Evolutionary conservation across 2,797 vertebrate species (phyloP), one percentile per base, ranked within the genome.

Genomic region (Gouania willdenowi): DNA sequence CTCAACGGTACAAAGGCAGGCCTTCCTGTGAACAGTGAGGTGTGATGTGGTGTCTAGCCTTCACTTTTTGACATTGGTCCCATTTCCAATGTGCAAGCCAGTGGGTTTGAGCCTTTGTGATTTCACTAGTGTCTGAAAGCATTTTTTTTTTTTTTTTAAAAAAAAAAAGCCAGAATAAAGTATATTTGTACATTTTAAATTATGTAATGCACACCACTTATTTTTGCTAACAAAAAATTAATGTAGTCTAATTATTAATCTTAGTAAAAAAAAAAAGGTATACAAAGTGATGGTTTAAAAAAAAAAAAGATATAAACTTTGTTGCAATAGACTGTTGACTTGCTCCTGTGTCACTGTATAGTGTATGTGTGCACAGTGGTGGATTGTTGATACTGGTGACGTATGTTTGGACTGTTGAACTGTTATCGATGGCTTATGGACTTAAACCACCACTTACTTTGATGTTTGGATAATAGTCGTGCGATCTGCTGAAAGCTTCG

Each of bases 101-200:
- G 40, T 34, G 45, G 61, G 55, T 70, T 73, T 46, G 47, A 79
- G 68, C 75, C 72, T 66, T 71, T 50, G 29, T 51, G 47, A 57
- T 57, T 66, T 78, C 75, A 73, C 62, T 64, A 25, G 52, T 74
- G 71, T 81, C 71, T 55, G 64, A 72, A 72, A 77, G 68, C 73
- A 76, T 84, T 81, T 84, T 66, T 71, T n/a, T n/a, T n/a, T n/a
- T n/a, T n/a, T n/a, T n/a, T n/a, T n/a, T n/a, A n/a, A n/a, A n/a
- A n/a, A n/a, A n/a, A 77, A 82, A 79, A 83, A 84, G 77, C 75
- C 73, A 83, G 79, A 84, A 75, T 9, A 77, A 79, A 80, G 73
- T 87, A 83, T 85, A 84, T 87, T 86, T 86, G 80, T 85, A 84
- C 61, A 82, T 87, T 85, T 86, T 73, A 71, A 81, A 82, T 80